Conservation (phyloP, 2,888 invertebrate genomes). For the Athripsodes cinereus region DNA sequence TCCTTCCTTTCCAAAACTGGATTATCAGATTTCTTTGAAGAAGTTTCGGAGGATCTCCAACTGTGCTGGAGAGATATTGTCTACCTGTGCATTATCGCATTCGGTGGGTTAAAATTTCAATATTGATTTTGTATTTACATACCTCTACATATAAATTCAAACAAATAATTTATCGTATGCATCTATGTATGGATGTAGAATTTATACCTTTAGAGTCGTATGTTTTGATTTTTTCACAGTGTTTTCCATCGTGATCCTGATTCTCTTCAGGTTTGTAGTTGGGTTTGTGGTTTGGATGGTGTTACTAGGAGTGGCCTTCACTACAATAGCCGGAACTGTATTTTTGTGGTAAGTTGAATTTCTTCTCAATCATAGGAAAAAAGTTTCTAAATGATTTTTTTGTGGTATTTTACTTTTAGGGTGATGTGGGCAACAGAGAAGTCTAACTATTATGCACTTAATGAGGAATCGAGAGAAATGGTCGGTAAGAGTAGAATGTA, state of each 20-base stretch:
- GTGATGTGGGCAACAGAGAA: conserved; percentile 38
- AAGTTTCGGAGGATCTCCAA: conserved; percentile 54
- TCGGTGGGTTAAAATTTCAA: conserved; percentile 42
- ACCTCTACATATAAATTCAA: neutral
- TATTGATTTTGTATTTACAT: neutral
- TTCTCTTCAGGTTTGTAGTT: conserved; percentile 51
- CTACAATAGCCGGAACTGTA: conserved; percentile 48
- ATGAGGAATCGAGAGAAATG: conserved; percentile 4
- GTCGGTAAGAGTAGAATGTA: conserved; percentile 18
- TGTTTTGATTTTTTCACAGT: conserved; percentile 37
- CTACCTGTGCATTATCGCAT: conserved; percentile 52
- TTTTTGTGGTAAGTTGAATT: conserved; percentile 52
- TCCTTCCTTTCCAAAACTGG: conserved; percentile 45
- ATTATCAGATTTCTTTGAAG: conserved; percentile 49
- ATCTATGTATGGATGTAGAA: neutral
- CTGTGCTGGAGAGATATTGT: conserved; percentile 54
- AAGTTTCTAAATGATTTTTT: no score
- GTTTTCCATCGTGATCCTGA: conserved; percentile 48
- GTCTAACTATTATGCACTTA: conserved; percentile 28
- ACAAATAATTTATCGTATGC: no score
- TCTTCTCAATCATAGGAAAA: no score
- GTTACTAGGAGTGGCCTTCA: conserved; percentile 45
- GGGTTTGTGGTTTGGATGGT: conserved; percentile 58
- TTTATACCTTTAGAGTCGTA: no score
- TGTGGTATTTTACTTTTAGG: conserved; percentile 33